Evolutionary conservation across 2,888 invertebrate species (phyloP), one percentile per base, ranked within the genome.

Genomic region (Chrysomela aeneicollis): DNA sequence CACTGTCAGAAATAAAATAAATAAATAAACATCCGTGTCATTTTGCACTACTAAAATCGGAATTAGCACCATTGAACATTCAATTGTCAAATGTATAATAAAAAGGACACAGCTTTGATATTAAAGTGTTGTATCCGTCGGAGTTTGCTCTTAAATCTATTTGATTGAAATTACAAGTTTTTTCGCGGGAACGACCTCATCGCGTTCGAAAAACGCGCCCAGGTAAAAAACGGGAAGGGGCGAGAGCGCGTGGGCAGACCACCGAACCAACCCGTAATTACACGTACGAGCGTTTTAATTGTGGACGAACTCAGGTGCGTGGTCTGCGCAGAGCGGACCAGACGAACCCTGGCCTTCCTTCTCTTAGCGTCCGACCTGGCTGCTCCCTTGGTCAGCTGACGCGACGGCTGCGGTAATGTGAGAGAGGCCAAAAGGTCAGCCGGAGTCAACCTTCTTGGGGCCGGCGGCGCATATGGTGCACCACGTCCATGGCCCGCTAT

Each of bases 271-370:
- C 77, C 79, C 78, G 79, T 81, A 81, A 82, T 82, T 82, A 82
- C 79, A 80, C 78, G 77, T 79, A 80, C 80, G 79, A 81, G 82
- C 80, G 81, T 82, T 82, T 82, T 82, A 82, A 82, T 82, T 82
- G 82, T 81, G 79, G 77, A 79, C 79, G 80, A 79, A 80, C 77
- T 75, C 77, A 77, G 77, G 76, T 78, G 77, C 78, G 79, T 78
- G 80, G 79, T 78, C 77, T 78, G n/a, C 76, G 71, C 71, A 72
- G 74, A 67, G 65, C 74, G 66, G 15, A n/a, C 74, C 80, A 78
- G 74, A 66, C 67, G 70, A 70, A 18, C 42, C 52, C 37, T 69
- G 65, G 65, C 4, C 42, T n/a, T 42, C 42, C 42, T 15, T 57
- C 55, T 51, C 66, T 66, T 68, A 71, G 68, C 71, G 73, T 73